These are phyloP conservation scores for Hetaerina americana DNA, from an alignment of 1,140 invertebrate genomes.

Conservation along the genomic window DNA sequence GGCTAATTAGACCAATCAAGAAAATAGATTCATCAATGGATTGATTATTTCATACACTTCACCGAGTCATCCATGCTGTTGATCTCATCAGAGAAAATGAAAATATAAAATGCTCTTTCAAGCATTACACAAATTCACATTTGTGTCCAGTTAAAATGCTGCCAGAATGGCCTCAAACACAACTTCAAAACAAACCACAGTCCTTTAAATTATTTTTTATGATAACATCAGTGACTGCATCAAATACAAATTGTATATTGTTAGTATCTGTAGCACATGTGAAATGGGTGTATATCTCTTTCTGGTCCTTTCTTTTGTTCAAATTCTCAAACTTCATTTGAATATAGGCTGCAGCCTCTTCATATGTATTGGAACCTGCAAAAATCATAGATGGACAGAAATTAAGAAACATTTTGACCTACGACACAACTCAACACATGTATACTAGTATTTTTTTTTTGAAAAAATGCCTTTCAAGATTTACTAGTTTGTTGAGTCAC, in stretches of 20 bases:
- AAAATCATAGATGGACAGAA: constrained; percentile 13
- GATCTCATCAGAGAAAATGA: no score
- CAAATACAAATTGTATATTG: constrained; percentile 86
- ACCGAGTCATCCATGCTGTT: no score
- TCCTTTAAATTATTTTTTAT: constrained; percentile 89
- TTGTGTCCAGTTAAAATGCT: background rate
- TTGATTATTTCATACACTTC: no score
- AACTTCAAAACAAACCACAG: constrained; percentile 61
- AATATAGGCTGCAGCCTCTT: constrained; percentile 77
- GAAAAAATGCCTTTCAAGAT: no score
- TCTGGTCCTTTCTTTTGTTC: constrained; percentile 73
- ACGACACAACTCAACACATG: no score
- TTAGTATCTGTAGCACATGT: constrained; percentile 86
- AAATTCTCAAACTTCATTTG: constrained; percentile 80
- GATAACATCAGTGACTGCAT: constrained; percentile 83
- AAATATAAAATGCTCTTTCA: no score
- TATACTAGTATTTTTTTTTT: no score
- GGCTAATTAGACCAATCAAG: no score
- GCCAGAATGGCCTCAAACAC: background rate
- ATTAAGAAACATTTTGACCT: background rate
- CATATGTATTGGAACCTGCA: constrained; percentile 68
- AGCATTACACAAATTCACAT: background rate
- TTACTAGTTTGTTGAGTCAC: no score
- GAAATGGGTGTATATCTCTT: constrained; percentile 86
- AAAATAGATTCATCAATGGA: no score